phyloP scores from a whole-genome alignment of 1,140 invertebrate genomes.

The Calliphora vicina region DNA sequence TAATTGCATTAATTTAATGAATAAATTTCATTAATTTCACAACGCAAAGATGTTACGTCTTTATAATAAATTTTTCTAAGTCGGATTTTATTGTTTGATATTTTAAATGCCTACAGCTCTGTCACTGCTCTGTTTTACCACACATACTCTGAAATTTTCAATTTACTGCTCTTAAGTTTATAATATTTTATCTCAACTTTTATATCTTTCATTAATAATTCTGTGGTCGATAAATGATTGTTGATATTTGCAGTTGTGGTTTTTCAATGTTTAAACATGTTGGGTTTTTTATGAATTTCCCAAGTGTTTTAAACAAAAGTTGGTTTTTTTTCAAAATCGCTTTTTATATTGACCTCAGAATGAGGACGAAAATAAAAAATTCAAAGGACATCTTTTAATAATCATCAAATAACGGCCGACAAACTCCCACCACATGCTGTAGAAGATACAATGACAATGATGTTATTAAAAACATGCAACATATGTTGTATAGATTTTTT shows the following conservation, averaged over 20 bases:
- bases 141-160: too few species aligned
- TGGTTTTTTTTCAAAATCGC: background rate
- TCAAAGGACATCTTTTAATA: slow-evolving; percentile 34
- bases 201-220: background rate
- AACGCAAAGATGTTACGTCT: too few species aligned
- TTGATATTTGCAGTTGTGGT: slow-evolving; percentile 15
- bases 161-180: too few species aligned
- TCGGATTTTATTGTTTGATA: too few species aligned
- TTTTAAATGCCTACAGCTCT: too few species aligned
- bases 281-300: background rate
- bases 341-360: background rate
- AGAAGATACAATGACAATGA: background rate
- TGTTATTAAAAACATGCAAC: slow-evolving; percentile 25
- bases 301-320: background rate
- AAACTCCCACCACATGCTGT: slow-evolving; percentile 15
- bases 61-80: too few species aligned
- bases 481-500: slow-evolving; percentile 7
- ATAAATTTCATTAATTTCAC: too few species aligned
- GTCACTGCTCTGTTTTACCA: too few species aligned
- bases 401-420: background rate
- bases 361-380: slow-evolving; percentile 16
- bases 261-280: background rate
- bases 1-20: too few species aligned
- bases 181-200: too few species aligned
- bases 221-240: background rate